Evolutionary conservation across 2,797 vertebrate genomes (phyloP).

Genomic region (Micropoecilia bifurca): DNA sequence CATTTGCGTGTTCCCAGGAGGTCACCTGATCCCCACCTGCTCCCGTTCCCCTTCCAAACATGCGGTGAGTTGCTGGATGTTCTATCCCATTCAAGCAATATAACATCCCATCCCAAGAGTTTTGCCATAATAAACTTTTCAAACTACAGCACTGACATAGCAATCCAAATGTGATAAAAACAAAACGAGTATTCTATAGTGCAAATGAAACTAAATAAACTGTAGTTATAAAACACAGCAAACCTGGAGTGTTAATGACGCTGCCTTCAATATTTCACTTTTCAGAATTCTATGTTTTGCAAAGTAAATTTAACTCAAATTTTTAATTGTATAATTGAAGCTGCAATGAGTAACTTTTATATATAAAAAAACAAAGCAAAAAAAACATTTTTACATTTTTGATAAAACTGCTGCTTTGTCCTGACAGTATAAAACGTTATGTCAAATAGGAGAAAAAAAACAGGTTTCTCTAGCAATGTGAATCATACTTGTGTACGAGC

Average conservation of each 20-base stretch:
- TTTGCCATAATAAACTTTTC: not conserved
- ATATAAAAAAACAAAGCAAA: too few relatives aligned
- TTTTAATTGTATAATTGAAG: not conserved
- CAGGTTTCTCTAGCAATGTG: too few relatives aligned
- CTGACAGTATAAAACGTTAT: too few relatives aligned
- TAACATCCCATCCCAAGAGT: not conserved
- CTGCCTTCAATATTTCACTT: not conserved
- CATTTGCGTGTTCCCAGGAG: conserved; percentile 3
- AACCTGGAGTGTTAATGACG: too few relatives aligned
- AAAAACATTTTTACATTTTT: too few relatives aligned
- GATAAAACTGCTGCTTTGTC: too few relatives aligned
- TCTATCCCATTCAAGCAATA: not conserved
- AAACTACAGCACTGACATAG: not conserved
- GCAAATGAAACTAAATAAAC: too few relatives aligned
- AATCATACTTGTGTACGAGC: too few relatives aligned
- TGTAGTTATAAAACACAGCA: too few relatives aligned
- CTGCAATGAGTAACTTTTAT: too few relatives aligned
- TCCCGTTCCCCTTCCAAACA: not conserved
- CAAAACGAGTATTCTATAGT: too few relatives aligned
- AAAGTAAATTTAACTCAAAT: not conserved
- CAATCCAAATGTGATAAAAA: not conserved
- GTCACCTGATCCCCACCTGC: conserved; percentile 29
- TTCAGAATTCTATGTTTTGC: not conserved
- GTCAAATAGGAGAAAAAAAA: too few relatives aligned
- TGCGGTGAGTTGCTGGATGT: not conserved